A percentile compares a stretch with the other conserved stretches of the same genome.
Evolutionary conservation across 2,113 vertebrate genomes (phyloP).

Genomic region (Formicarius rufipectus): DNA sequence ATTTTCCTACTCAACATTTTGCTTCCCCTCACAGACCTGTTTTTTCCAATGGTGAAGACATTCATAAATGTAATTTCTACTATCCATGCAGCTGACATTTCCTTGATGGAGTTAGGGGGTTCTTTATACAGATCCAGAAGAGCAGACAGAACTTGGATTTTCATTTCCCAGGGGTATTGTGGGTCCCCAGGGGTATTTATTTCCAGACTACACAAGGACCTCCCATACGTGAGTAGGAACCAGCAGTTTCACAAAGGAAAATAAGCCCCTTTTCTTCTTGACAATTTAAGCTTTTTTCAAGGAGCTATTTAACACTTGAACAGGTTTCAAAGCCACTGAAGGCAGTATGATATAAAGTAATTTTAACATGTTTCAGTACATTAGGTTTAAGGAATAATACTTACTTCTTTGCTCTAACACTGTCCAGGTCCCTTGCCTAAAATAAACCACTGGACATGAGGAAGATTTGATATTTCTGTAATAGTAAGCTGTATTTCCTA

Average conservation of each 20-base stretch:
- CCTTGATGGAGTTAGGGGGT: not conserved
- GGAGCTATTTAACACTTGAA: conserved; percentile 1
- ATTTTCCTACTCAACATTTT: not conserved
- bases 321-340: not conserved
- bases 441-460: not conserved
- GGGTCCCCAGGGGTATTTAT: not conserved
- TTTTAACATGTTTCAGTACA: conserved; percentile 29
- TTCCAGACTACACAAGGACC: not conserved
- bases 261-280: not conserved
- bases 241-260: not conserved
- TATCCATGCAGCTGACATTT: not conserved
- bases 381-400: conserved; percentile 43
- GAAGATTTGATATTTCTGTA: not conserved
- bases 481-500: not conserved
- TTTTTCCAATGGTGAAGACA: not conserved
- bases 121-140: not conserved
- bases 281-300: not conserved
- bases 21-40: not conserved
- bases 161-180: not conserved
- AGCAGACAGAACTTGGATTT: not conserved
- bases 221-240: not conserved
- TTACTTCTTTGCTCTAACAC: not conserved
- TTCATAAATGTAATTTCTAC: not conserved
- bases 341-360: conserved; percentile 5
- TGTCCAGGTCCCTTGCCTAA: not conserved